phyloP scores from a whole-genome alignment of 2,113 vertebrate species.

The Aramus guarauna region DNA sequence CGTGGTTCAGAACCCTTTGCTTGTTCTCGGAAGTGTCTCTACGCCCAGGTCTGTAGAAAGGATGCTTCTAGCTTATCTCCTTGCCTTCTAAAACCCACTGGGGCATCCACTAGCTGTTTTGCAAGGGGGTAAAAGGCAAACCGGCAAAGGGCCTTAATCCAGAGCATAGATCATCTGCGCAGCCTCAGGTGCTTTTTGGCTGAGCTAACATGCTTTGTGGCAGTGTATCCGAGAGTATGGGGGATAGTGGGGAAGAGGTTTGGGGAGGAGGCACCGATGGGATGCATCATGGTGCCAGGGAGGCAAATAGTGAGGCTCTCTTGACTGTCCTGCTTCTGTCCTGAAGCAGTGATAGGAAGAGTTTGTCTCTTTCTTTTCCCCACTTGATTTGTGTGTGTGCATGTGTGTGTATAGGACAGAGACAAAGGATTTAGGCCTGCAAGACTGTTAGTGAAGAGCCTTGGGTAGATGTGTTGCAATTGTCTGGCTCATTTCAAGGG shows the following conservation, averaged over 20 bases:
- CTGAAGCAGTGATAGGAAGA: neutral
- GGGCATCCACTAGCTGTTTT: neutral
- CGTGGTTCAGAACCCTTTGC: neutral
- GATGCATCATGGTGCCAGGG: neutral
- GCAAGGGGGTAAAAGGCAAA: neutral
- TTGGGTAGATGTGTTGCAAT: slow-evolving; percentile 32
- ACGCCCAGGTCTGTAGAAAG: neutral
- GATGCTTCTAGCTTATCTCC: neutral
- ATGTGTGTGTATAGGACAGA: neutral
- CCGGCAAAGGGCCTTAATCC: neutral
- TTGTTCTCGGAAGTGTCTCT: neutral
- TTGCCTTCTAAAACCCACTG: neutral
- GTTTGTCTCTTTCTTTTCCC: neutral
- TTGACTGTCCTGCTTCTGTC: neutral
- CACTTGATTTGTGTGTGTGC: neutral
- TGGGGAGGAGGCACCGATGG: neutral
- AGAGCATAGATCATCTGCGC: neutral
- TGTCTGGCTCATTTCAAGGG: neutral
- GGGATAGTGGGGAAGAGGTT: neutral
- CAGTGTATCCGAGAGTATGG: neutral
- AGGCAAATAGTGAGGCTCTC: neutral
- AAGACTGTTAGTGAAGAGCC: neutral
- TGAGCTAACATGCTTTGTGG: neutral
- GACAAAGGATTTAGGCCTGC: neutral
- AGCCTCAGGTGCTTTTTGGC: neutral